Percentiles rank a stretch among this genome's conserved stretches.
These are phyloP conservation scores for Sinocyclocheilus anophthalmus DNA, from an alignment of 2,113 vertebrate genomes.

Conservation along the genomic window DNA sequence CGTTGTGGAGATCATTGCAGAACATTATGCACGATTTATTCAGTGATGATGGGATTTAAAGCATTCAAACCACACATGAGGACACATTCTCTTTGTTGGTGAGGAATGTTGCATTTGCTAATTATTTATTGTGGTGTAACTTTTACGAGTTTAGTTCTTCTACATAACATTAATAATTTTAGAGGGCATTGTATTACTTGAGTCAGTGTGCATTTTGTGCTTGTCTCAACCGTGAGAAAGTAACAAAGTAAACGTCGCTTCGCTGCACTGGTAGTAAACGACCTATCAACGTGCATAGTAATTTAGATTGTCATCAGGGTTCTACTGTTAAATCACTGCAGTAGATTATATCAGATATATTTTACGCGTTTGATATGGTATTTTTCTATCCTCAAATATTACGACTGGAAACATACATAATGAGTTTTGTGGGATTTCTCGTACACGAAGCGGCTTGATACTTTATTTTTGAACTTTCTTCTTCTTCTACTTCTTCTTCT, in stretches of 20 bases:
- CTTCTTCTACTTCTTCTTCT: constrained; percentile 1
- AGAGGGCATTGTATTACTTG: background rate
- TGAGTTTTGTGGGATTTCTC: background rate
- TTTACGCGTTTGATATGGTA: background rate
- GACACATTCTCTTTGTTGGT: constrained; percentile 4
- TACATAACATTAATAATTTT: background rate
- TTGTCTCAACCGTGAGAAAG: constrained; percentile 55
- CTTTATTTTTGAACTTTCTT: constrained; percentile 52
- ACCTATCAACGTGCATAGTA: background rate
- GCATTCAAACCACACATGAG: background rate
- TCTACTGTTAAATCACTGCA: constrained; percentile 3
- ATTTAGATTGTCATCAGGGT: constrained; percentile 9
- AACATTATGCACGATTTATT: background rate
- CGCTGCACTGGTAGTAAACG: background rate
- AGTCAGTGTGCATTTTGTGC: background rate
- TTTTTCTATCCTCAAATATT: background rate
- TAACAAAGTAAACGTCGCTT: constrained; percentile 28
- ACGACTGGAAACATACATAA: constrained; percentile 2
- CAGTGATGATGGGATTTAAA: constrained; percentile 21
- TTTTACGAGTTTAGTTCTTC: background rate
- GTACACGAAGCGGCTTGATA: constrained; percentile 41
- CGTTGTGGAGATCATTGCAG: background rate
- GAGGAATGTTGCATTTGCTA: background rate
- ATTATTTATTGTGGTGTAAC: background rate
- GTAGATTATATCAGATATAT: background rate